These are phyloP conservation scores for Danaus chrysippus DNA, from an alignment of 2,888 invertebrate genomes.

Conservation along the genomic window DNA sequence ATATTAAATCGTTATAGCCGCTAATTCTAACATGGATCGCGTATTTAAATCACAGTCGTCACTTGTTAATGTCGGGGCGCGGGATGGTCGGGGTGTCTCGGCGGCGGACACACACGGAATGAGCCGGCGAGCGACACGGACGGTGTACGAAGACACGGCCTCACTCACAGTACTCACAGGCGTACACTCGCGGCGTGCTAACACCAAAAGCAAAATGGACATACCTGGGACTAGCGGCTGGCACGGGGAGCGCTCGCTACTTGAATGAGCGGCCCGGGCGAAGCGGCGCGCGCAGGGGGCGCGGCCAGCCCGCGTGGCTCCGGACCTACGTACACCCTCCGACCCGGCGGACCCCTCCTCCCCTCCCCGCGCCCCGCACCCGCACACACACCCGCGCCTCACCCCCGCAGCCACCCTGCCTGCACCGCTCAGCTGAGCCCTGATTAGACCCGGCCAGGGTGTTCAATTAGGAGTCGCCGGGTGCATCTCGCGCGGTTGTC, in stretches of 20 bases:
- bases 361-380: slow-evolving; percentile 37
- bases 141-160: slow-evolving; percentile 60
- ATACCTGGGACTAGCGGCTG: slow-evolving; percentile 77
- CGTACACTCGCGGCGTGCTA: slow-evolving; percentile 68
- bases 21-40: slow-evolving; percentile 13
- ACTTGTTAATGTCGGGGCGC: slow-evolving; percentile 23
- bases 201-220: slow-evolving; percentile 78
- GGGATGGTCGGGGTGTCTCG: slow-evolving; percentile 31
- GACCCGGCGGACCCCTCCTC: slow-evolving; percentile 49
- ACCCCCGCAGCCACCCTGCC: slow-evolving; percentile 42
- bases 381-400: slow-evolving; percentile 44
- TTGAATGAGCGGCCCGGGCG: slow-evolving; percentile 75
- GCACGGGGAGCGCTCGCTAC: slow-evolving; percentile 74
- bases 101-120: slow-evolving; percentile 40
- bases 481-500: slow-evolving; percentile 61
- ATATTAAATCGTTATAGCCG: background rate
- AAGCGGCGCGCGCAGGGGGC: slow-evolving; percentile 81
- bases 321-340: slow-evolving; percentile 61
- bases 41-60: slow-evolving; percentile 25
- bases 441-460: slow-evolving; percentile 76
- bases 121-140: slow-evolving; percentile 44
- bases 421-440: slow-evolving; percentile 74
- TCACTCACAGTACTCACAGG: slow-evolving; percentile 63
- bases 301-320: slow-evolving; percentile 80
- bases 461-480: slow-evolving; percentile 76